phyloP scores from a whole-genome alignment of 1,140 invertebrate species.

The Zaprionus kolodkinae region DNA sequence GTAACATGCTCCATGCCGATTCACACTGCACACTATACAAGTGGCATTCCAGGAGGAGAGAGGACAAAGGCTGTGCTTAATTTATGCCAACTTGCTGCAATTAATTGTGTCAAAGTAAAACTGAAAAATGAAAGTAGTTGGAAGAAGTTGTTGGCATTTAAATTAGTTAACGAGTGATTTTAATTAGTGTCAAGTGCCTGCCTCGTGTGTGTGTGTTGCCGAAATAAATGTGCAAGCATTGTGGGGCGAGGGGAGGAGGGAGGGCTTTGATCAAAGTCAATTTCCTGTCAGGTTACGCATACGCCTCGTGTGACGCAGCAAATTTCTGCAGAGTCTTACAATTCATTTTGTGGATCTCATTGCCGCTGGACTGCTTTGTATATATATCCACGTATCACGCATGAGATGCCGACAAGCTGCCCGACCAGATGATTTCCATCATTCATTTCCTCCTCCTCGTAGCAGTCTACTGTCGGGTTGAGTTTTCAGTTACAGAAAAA shows the following conservation, averaged over 20 bases:
- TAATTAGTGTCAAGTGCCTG: constrained; percentile 70
- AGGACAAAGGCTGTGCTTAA: constrained; percentile 52
- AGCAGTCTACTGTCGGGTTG: constrained; percentile 38
- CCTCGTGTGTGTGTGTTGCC: constrained; percentile 39
- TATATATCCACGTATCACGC: constrained; percentile 48
- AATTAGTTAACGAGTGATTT: constrained; percentile 71
- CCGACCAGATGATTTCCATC: constrained; percentile 74
- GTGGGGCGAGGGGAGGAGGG: background rate
- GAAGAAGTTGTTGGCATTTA: constrained; percentile 57
- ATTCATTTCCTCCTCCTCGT: constrained; percentile 58
- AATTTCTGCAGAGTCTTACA: constrained; percentile 18
- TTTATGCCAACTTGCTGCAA: constrained; percentile 60
- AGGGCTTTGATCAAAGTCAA: constrained; percentile 57
- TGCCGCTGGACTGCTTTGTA: constrained; percentile 48
- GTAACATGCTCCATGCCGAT: background rate
- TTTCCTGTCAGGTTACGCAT: constrained; percentile 59
- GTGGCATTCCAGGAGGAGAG: constrained; percentile 26
- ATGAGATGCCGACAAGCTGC: constrained; percentile 62
- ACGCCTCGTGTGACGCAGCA: constrained; percentile 54
- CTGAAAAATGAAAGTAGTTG: constrained; percentile 43
- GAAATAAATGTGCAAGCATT: constrained; percentile 45
- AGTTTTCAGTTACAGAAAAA: constrained; percentile 56
- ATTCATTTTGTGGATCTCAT: constrained; percentile 58
- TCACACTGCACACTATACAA: background rate
- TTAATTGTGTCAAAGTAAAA: constrained; percentile 54